phyloP scores from a whole-genome alignment of 2,888 invertebrate species.

The Andrena bicolor region DNA sequence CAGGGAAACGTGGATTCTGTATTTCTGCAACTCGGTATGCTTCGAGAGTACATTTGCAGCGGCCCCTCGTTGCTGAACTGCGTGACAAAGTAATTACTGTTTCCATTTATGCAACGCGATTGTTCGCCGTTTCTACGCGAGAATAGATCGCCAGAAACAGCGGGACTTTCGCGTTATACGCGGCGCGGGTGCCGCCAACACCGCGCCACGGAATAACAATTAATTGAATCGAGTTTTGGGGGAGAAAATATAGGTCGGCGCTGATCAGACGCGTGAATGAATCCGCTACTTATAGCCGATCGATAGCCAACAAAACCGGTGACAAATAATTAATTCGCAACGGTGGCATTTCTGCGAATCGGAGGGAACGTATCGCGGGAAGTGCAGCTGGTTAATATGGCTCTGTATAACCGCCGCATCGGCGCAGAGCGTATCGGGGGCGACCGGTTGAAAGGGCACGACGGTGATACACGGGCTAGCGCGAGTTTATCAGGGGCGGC shows the following conservation, averaged over 20 bases:
- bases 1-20: no score
- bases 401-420: background rate
- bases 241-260: background rate
- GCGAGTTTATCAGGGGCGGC: slow-evolving; percentile 42
- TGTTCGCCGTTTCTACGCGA: no score
- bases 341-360: background rate
- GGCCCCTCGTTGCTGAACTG: no score
- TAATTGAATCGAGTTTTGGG: background rate
- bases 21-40: no score
- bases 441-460: slow-evolving; percentile 7
- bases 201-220: background rate
- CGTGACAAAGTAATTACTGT: no score
- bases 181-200: background rate
- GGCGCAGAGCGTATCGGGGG: slow-evolving; percentile 15
- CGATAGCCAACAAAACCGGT: background rate
- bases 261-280: background rate
- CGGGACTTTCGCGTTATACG: no score
- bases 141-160: no score
- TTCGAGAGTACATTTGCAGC: no score
- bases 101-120: no score
- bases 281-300: background rate
- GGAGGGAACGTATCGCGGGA: slow-evolving; percentile 7
- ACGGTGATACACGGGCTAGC: background rate
- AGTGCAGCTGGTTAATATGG: background rate
- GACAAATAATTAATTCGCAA: slow-evolving; percentile 7